These are phyloP conservation scores for Drosophila prostipennis DNA, from an alignment of 2,888 invertebrate species.

Conservation along the genomic window DNA sequence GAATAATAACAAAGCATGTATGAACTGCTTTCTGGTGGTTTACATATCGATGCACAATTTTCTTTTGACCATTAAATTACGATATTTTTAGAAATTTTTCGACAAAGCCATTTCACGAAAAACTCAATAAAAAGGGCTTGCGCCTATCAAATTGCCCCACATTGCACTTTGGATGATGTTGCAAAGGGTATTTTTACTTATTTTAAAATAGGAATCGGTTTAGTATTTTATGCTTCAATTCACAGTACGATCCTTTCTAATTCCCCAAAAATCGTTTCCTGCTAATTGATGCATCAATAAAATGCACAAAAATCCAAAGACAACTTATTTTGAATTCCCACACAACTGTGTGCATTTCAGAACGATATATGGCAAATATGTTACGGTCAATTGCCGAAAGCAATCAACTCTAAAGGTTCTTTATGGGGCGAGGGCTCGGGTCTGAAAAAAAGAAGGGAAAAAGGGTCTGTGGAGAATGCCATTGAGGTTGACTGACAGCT, in stretches of 20 bases:
- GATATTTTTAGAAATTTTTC: background rate
- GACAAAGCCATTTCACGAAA: background rate
- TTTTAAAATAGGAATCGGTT: background rate
- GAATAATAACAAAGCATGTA: background rate
- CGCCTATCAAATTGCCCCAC: no score
- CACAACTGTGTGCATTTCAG: constrained; percentile 9
- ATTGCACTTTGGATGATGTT: background rate
- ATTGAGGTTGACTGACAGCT: constrained; percentile 74
- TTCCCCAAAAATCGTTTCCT: constrained; percentile 1
- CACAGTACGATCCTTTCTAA: background rate
- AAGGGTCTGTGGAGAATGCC: constrained; percentile 1
- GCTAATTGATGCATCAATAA: constrained; percentile 63
- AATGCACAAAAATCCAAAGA: constrained; percentile 35
- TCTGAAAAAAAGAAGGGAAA: constrained; percentile 12
- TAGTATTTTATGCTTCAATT: background rate
- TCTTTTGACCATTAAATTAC: background rate
- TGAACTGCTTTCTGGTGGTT: background rate
- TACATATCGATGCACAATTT: background rate
- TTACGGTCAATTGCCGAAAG: constrained; percentile 63
- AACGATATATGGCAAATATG: constrained; percentile 22
- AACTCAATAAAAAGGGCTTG: background rate
- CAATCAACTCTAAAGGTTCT: constrained; percentile 68
- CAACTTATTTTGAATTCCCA: constrained; percentile 4
- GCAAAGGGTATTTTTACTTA: background rate
- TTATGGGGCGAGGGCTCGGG: constrained; percentile 35